Percentiles rank a stretch among this genome's conserved stretches.
Conservation (phyloP, 2,888 invertebrate species). For the Blera fallax region DNA sequence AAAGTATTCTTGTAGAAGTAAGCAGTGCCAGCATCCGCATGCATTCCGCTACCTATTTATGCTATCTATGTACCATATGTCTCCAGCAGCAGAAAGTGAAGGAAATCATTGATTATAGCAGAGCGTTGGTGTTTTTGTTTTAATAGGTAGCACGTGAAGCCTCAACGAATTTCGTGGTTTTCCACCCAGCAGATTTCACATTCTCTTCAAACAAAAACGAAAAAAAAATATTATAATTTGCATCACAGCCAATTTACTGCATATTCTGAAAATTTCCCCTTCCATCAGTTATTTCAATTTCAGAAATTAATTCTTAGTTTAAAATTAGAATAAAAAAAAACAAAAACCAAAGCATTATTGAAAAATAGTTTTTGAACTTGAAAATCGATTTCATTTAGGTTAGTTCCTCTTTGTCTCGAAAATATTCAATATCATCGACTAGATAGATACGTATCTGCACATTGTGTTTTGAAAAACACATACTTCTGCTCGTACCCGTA, state of each 20-base stretch:
- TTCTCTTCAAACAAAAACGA: too few relatives aligned
- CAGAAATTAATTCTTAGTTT: neutral
- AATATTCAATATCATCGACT: neutral
- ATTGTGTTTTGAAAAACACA: neutral
- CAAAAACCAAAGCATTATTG: constrained; percentile 1
- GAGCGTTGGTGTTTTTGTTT: too few relatives aligned
- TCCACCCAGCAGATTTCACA: too few relatives aligned
- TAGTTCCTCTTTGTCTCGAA: neutral
- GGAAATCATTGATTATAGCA: too few relatives aligned
- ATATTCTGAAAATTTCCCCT: neutral
- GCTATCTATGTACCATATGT: too few relatives aligned
- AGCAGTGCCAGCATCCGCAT: too few relatives aligned
- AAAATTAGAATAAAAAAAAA: constrained; percentile 13
- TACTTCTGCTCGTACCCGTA: neutral
- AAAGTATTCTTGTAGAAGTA: too few relatives aligned
- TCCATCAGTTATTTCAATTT: neutral
- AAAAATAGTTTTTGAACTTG: constrained; percentile 14
- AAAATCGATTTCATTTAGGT: constrained; percentile 3
- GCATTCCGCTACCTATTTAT: too few relatives aligned
- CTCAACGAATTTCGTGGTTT: too few relatives aligned
- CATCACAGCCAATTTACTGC: neutral
- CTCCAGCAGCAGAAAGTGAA: too few relatives aligned
- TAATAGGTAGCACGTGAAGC: too few relatives aligned
- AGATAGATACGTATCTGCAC: neutral
- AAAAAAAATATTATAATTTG: neutral